Evolutionary conservation across 2,113 vertebrate genomes (phyloP).

Genomic region (Marmota flaviventris): DNA sequence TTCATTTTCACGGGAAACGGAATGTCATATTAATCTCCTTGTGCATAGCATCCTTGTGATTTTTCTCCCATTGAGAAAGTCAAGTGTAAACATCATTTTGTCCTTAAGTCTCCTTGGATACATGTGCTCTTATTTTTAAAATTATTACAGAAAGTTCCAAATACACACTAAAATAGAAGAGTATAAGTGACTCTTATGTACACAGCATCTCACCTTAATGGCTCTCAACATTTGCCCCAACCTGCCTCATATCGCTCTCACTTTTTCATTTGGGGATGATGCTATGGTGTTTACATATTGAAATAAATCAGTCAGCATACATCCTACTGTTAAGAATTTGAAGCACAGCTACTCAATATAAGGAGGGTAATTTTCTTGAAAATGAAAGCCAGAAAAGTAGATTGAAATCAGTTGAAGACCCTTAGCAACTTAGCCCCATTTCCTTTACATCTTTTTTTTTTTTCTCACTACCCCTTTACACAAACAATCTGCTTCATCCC

Average conservation of each 20-base stretch:
- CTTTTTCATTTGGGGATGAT: neutral
- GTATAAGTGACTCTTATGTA: neutral
- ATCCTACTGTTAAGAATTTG: neutral
- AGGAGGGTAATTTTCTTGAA: neutral
- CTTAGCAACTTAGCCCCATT: neutral
- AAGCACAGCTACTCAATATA: neutral
- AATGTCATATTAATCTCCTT: constrained; percentile 59
- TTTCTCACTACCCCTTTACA: neutral
- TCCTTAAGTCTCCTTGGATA: constrained; percentile 55
- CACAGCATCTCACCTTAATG: neutral
- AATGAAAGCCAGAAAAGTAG: neutral
- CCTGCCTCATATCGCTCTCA: neutral
- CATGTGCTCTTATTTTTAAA: constrained; percentile 34
- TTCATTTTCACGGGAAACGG: constrained; percentile 58
- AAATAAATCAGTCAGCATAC: neutral
- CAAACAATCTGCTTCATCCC: neutral
- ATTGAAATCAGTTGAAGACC: neutral
- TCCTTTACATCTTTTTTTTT: neutral
- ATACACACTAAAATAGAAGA: neutral
- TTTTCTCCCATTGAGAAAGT: constrained; percentile 58
- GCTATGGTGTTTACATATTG: constrained; percentile 5
- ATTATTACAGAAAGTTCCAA: constrained; percentile 17
- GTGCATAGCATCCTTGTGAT: constrained; percentile 1
- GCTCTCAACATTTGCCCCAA: neutral
- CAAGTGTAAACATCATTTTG: constrained; percentile 44